Percentiles rank a stretch among this genome's conserved stretches.
These are phyloP conservation scores for Drosophila dives DNA, from an alignment of 2,888 invertebrate genomes.

Conservation along the genomic window DNA sequence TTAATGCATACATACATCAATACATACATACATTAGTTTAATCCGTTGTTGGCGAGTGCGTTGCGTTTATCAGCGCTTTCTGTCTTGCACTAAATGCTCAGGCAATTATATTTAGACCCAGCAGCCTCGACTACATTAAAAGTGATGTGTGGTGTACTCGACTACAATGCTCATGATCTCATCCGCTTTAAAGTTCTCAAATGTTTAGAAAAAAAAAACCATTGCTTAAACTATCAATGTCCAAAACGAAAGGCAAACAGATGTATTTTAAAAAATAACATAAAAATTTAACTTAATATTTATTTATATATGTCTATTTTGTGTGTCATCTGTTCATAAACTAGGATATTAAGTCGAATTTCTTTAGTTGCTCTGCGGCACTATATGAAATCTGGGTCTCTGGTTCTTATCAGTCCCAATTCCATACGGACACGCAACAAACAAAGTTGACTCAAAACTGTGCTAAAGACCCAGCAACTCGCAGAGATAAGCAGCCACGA, in stretches of 20 bases:
- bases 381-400: constrained; percentile 45
- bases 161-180: constrained; percentile 13
- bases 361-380: background rate
- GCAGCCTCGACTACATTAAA: constrained; percentile 31
- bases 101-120: constrained; percentile 50
- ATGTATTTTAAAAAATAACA: background rate
- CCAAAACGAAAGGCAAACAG: background rate
- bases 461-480: constrained; percentile 33
- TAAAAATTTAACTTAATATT: background rate
- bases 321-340: background rate
- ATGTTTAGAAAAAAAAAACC: background rate
- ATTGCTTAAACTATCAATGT: background rate
- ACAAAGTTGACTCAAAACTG: constrained; percentile 46
- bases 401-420: constrained; percentile 50
- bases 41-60: constrained; percentile 69
- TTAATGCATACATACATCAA: background rate
- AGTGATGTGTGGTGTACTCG: constrained; percentile 17
- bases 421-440: constrained; percentile 40
- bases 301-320: background rate
- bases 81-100: constrained; percentile 41
- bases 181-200: background rate
- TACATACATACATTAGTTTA: constrained; percentile 28
- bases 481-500: constrained; percentile 10
- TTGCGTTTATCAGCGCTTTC: constrained; percentile 59
- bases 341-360: constrained; percentile 9